A percentile compares a stretch with the other conserved stretches of the same genome.
These are phyloP conservation scores for Buathra laborator DNA, from an alignment of 2,888 invertebrate species.

Conservation along the genomic window DNA sequence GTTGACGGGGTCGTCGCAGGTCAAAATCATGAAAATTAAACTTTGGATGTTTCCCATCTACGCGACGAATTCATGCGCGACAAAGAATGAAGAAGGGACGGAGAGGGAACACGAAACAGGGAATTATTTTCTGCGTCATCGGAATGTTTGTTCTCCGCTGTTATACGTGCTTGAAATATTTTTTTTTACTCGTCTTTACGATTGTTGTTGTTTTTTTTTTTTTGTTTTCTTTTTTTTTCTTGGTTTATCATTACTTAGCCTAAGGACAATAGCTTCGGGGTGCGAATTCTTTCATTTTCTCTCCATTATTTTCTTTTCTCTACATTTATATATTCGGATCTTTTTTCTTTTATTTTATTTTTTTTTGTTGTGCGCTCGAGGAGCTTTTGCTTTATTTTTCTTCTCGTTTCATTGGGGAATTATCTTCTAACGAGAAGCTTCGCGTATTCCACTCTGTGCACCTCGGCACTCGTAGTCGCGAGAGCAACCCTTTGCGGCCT, in stretches of 20 bases:
- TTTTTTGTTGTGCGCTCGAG: neutral
- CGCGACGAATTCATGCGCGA: conserved; percentile 20
- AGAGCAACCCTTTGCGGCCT: conserved; percentile 57
- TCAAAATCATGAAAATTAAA: conserved; percentile 27
- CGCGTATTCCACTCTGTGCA: conserved; percentile 23
- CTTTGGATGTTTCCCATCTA: conserved; percentile 11
- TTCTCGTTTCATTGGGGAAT: conserved; percentile 19
- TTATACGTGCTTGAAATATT: conserved; percentile 15
- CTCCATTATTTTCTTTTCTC: neutral
- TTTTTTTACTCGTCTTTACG: neutral
- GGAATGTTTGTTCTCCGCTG: neutral
- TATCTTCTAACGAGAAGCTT: conserved; percentile 51
- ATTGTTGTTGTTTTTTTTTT: neutral
- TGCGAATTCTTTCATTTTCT: conserved; percentile 10
- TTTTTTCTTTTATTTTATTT: neutral
- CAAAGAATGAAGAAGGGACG: neutral
- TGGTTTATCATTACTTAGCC: neutral
- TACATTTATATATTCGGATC: conserved; percentile 15
- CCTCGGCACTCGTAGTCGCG: conserved; percentile 38
- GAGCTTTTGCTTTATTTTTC: neutral
- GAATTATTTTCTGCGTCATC: conserved; percentile 19
- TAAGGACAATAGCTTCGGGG: conserved; percentile 1
- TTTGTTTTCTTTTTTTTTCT: neutral
- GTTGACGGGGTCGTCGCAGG: conserved; percentile 28
- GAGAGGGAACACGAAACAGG: conserved; percentile 5